phyloP scores from a whole-genome alignment of 2,113 vertebrate species.

The Mustela nigripes region DNA sequence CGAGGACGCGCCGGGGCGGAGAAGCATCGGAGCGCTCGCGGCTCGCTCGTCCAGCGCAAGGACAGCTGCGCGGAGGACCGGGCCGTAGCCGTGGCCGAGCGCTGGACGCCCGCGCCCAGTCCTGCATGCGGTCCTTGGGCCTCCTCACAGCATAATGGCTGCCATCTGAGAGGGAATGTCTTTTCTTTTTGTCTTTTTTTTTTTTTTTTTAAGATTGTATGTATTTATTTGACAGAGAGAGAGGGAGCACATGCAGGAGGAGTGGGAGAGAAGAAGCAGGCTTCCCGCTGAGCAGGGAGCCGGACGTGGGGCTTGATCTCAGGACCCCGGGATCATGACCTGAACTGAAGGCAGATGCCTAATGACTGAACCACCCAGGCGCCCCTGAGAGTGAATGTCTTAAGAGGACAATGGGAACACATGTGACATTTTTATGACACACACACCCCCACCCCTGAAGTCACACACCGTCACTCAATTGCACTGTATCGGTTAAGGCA shows the following conservation, averaged over 20 bases:
- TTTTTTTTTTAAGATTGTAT: too few relatives aligned
- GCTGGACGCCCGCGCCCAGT: not conserved
- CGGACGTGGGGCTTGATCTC: too few relatives aligned
- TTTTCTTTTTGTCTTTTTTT: too few relatives aligned
- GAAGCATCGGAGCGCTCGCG: not conserved
- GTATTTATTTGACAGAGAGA: too few relatives aligned
- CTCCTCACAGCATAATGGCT: not conserved
- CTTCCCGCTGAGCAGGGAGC: too few relatives aligned
- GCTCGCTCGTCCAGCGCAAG: too few relatives aligned
- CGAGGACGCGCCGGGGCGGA: rapidly evolving
- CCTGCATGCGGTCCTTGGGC: not conserved
- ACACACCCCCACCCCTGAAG: not conserved
- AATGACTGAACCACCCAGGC: too few relatives aligned
- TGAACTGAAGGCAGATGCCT: too few relatives aligned
- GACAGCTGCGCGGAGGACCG: not conserved
- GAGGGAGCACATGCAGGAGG: too few relatives aligned
- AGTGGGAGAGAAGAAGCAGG: too few relatives aligned
- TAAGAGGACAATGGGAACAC: not conserved
- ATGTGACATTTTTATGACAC: not conserved
- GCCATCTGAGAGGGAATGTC: not conserved
- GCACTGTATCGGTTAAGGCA: not conserved
- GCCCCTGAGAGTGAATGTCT: not conserved
- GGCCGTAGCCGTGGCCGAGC: too few relatives aligned
- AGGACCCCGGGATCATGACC: too few relatives aligned
- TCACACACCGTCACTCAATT: not conserved